Evolutionary conservation across 2,113 vertebrate genomes (phyloP).

Genomic region (Danio rerio): GRCz12tu NC_133181.1:27199001-27199500

Average conservation of each 20-base stretch:
- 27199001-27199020: constrained; percentile 99
- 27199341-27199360: constrained; percentile 87
- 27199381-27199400: constrained; percentile 50
- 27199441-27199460: constrained; percentile 58
- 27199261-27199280: constrained; percentile 89
- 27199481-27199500: constrained; percentile 49
- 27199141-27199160: neutral
- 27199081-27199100: constrained; percentile 96
- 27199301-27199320: constrained; percentile 85
- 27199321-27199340: constrained; percentile 96
- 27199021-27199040: constrained; percentile 87
- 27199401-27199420: constrained; percentile 54
- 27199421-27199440: constrained; percentile 54
- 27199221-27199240: constrained; percentile 79
- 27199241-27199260: constrained; percentile 82
- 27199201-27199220: constrained; percentile 32
- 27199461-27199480: constrained; percentile 71
- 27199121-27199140: constrained; percentile 67
- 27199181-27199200: constrained; percentile 69
- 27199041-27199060: constrained; percentile 96
- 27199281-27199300: constrained; percentile 78
- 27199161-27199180: constrained; percentile 73
- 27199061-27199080: constrained; percentile 94
- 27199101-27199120: constrained; percentile 89
- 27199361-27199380: constrained; percentile 72